Evolutionary conservation across 2,113 vertebrate genomes (phyloP).

Genomic region (Globicephala melas): DNA sequence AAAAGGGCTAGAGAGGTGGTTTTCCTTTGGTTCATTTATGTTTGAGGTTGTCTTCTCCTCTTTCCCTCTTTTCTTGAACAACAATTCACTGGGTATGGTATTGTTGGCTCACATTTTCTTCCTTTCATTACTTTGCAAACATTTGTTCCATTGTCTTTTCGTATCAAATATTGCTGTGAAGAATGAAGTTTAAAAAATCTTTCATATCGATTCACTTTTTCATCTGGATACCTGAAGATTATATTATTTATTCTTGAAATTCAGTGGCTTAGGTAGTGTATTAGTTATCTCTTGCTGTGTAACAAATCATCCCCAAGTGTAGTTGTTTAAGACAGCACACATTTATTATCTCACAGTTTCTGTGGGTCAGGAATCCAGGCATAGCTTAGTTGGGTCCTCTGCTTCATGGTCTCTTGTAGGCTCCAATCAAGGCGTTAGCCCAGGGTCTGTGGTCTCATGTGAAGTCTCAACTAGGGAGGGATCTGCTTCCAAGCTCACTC

Average conservation of each 20-base stretch:
- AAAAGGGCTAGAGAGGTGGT: neutral
- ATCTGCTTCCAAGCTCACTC: neutral
- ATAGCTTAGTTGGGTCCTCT: neutral
- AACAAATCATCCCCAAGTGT: neutral
- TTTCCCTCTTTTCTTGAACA: neutral
- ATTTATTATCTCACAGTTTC: neutral
- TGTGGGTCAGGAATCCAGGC: neutral
- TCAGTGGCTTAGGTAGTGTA: neutral
- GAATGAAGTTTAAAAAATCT: neutral
- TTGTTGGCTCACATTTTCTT: neutral
- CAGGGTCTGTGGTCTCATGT: neutral
- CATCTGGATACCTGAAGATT: neutral
- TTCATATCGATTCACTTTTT: neutral
- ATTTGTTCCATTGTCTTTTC: neutral
- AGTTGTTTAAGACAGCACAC: neutral
- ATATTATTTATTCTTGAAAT: constrained; percentile 11
- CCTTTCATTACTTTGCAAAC: neutral
- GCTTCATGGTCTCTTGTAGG: neutral
- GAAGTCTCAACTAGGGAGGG: neutral
- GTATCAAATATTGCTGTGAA: neutral
- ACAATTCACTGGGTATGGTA: neutral
- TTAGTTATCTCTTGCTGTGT: neutral
- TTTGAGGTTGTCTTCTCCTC: neutral
- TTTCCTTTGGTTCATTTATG: neutral
- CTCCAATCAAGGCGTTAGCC: neutral